phyloP scores from a whole-genome alignment of 2,113 vertebrate species.

The Neolamprologus kungweensis region DNA sequence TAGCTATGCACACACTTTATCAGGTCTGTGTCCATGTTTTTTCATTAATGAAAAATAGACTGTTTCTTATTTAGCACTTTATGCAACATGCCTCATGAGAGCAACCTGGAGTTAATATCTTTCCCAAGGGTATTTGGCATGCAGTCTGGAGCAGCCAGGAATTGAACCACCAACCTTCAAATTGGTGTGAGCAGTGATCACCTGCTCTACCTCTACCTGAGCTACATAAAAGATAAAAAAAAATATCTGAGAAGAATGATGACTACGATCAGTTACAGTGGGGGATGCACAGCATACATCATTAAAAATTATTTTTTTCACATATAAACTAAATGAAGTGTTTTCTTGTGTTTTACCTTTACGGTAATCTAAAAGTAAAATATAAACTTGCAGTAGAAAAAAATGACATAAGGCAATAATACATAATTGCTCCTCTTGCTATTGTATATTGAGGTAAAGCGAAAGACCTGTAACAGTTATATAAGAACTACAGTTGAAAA shows the following conservation, averaged over 20 bases:
- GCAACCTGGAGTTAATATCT: background rate
- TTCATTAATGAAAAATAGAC: background rate
- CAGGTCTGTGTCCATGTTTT: background rate
- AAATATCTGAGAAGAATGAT: background rate
- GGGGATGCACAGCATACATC: background rate
- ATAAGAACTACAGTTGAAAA: background rate
- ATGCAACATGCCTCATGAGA: background rate
- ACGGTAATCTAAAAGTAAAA: background rate
- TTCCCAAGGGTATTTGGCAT: background rate
- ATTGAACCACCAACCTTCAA: background rate
- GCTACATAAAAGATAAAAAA: background rate
- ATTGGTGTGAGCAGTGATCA: background rate
- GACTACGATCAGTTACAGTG: background rate
- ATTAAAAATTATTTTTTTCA: background rate
- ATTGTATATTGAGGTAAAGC: background rate
- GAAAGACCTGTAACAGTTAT: background rate
- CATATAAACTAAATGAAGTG: background rate
- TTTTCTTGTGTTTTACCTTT: background rate
- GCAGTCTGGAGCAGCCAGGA: background rate
- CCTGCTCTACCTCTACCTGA: background rate
- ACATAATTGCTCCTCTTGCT: background rate
- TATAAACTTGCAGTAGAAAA: background rate
- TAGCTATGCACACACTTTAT: background rate
- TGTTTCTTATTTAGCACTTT: background rate
- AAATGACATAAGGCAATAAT: background rate